Evolutionary conservation across 2,113 vertebrate species (phyloP), one percentile per base, ranked within the genome.

Genomic region (Ariopsis seemanni): DNA sequence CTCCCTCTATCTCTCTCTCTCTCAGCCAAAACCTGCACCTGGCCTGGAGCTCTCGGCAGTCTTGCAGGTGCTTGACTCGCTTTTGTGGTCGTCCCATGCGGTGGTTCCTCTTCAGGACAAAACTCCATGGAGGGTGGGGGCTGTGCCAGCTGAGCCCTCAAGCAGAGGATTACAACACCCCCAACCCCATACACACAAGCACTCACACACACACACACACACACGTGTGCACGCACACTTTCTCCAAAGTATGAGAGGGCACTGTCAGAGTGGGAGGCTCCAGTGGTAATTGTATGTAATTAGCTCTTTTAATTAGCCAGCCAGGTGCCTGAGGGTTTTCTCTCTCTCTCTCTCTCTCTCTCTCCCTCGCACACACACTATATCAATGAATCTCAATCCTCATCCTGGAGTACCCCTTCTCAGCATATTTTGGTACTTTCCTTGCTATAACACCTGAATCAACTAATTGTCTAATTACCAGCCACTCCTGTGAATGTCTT

Each of bases 291-390:
- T 96, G 96, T 93, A 95, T 93, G 94, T 94, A 95, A 97, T 97
- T 97, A 96, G 95, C 95, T 95, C 96, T 97, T 97, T 96, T 97
- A 97, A 97, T 97, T 95, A 96, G 72, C 50, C 58, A 88, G 82
- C 94, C 96, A 97, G 96, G 96, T 97, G 96, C 94, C 92, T 92
- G 88, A n/a, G 92, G 82, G 93, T 84, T 88, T 92, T 90, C 92
- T 93, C 92, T 69, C 85, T 42, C 34, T 42, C 34, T 42, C 34
- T 42, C 18, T 22, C 60, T 14, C 20, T 22, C 60, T 9, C 63
- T 4, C 10, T 12, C n/a, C 1, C 15, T 14, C 30, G 18, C 18
- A 4, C 42, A n/a, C n/a, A 30, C 84, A 52, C n/a, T 69, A 52
- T 53, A 9, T 25, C 55, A 60, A 34, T 48, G 34, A 63, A 48